These are phyloP conservation scores for Parauchenoglanis punctatus DNA, from an alignment of 2,797 vertebrate species.

Conservation along the genomic window DNA sequence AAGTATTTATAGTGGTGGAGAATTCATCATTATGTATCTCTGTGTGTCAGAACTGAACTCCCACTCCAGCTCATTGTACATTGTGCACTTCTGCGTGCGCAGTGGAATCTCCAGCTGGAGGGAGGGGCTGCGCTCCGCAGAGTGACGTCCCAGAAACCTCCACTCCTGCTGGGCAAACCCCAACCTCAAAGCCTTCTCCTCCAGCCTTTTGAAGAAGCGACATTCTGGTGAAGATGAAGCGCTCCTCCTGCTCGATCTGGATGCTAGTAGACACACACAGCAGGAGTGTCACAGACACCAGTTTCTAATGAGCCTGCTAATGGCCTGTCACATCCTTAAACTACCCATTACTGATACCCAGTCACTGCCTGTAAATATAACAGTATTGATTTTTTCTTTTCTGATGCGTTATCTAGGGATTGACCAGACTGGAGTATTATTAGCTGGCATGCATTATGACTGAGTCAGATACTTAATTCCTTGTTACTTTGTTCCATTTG, in stretches of 20 bases:
- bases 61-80: background rate
- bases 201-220: constrained; percentile 42
- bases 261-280: constrained; percentile 47
- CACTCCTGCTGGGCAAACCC: constrained; percentile 42
- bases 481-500: background rate
- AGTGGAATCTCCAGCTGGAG: constrained; percentile 11
- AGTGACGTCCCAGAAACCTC: constrained; percentile 36
- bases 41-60: constrained; percentile 1
- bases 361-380: constrained; percentile 47
- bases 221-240: constrained; percentile 24
- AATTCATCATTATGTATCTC: background rate
- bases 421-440: constrained; percentile 18
- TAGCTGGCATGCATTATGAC: constrained; percentile 9
- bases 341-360: constrained; percentile 45
- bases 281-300: constrained; percentile 34
- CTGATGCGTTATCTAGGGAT: constrained; percentile 21
- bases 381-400: constrained; percentile 30
- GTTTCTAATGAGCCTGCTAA: constrained; percentile 55
- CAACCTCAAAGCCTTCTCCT: constrained; percentile 26
- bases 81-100: constrained; percentile 3
- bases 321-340: constrained; percentile 54
- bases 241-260: constrained; percentile 28
- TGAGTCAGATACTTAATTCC: background rate
- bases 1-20: constrained; percentile 18
- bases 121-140: background rate